Evolutionary conservation across 2,797 vertebrate genomes (phyloP), one percentile per base, ranked within the genome.

Genomic region (Fratercula arctica): DNA sequence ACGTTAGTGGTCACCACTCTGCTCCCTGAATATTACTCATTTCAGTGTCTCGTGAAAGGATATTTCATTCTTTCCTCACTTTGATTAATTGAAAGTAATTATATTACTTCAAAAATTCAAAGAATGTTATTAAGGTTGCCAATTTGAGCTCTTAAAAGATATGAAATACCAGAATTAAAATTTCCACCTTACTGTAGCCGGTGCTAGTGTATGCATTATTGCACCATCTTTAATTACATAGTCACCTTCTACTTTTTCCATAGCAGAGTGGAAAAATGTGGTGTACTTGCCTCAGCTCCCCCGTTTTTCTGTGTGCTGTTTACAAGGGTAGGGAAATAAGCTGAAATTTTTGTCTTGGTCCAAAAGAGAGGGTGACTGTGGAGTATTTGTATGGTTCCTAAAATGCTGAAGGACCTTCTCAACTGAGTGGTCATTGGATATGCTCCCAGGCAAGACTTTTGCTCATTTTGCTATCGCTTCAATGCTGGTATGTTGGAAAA

Each of bases 41-140:
- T 17, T 80, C 54, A 45, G 16, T 56, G 33, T 87, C 43, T 95
- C 1, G 0, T 85, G 82, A 92, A 95, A 90, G 66, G 56, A 33
- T 85, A 80, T 94, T 89, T 95, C 13, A 6, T 74, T 89, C 60
- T 90, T 87, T 90, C 69, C 61, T 93, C 28, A 56, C 91, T 97
- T 72, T 83, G 69, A 95, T 95, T 93, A 95, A 81, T 87, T 76
- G 33, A 60, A 67, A 93, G 74, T 67, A 89, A 91, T 92, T 89
- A 31, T 48, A 75, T 87, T 64, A 48, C 67, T 95, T 84, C 6
- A 88, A 16, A 94, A 90, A 89, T 81, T 78, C 61, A 16, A 79
- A 73, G 89, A 96, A 75, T 78, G 56, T 70, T 80, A 72, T 66
- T 80, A 25, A 87, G 57, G 13, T 81, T 96, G 93, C 89, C 61